These are phyloP conservation scores for Pao palembangensis DNA, from an alignment of 2,113 vertebrate species.

Conservation along the genomic window DNA sequence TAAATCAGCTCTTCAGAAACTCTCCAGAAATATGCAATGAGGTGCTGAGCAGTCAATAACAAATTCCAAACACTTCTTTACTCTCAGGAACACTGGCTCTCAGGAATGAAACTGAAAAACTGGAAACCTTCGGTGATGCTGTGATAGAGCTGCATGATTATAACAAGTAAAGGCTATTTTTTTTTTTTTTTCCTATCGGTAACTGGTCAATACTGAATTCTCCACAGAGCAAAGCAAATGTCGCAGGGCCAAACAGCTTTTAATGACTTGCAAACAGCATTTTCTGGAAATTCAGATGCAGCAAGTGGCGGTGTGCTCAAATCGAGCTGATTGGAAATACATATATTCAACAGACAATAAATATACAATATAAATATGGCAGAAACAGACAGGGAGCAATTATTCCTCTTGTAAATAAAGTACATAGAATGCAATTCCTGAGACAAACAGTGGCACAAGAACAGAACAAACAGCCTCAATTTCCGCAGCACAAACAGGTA, in stretches of 20 bases:
- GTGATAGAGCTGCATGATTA: not conserved
- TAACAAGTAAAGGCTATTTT: too few species aligned
- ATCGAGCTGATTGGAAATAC: too few species aligned
- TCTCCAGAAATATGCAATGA: constrained; percentile 7
- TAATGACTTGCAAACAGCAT: too few species aligned
- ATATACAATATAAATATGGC: too few species aligned
- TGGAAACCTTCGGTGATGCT: constrained; percentile 6
- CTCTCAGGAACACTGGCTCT: constrained; percentile 11
- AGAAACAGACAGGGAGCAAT: too few species aligned
- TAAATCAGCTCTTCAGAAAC: not conserved
- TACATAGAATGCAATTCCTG: not conserved
- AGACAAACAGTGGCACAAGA: not conserved
- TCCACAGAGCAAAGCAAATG: too few species aligned
- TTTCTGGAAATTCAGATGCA: too few species aligned
- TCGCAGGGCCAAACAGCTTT: too few species aligned
- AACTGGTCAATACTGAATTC: too few species aligned
- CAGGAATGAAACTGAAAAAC: constrained; percentile 7
- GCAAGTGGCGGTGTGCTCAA: too few species aligned
- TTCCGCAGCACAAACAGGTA: not conserved
- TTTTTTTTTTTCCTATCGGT: not conserved
- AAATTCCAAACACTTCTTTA: constrained; percentile 1
- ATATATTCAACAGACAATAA: too few species aligned
- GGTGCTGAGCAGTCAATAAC: constrained; percentile 12
- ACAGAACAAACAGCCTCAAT: not conserved
- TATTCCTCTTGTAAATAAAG: not conserved